phyloP scores from a whole-genome alignment of 2,888 invertebrate species.

The Amphipoea oculea region DNA sequence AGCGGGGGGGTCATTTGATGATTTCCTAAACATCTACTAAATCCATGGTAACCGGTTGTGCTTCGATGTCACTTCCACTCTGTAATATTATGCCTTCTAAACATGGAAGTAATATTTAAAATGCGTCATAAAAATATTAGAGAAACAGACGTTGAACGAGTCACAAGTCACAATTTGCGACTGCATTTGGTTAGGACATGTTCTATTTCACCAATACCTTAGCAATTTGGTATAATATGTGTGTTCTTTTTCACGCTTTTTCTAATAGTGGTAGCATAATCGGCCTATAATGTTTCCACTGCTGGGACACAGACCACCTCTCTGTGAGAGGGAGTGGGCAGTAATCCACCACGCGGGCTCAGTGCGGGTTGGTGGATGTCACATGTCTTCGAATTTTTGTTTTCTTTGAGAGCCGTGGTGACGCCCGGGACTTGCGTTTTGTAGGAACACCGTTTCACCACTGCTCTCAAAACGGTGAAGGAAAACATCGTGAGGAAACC shows the following conservation, averaged over 20 bases:
- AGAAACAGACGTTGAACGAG: not conserved
- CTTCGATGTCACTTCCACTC: too few species aligned
- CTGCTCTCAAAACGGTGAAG: not conserved
- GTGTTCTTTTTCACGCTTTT: not conserved
- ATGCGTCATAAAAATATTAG: too few species aligned
- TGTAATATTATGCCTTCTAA: not conserved
- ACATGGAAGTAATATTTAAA: not conserved
- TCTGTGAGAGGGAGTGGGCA: not conserved
- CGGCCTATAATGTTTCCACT: too few species aligned
- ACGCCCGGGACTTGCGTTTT: not conserved
- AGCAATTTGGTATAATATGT: not conserved
- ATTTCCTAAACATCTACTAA: too few species aligned
- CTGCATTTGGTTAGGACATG: not conserved
- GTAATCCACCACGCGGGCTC: not conserved
- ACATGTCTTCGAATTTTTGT: not conserved
- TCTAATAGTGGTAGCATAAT: not conserved
- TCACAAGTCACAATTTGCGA: not conserved
- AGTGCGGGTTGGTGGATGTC: not conserved
- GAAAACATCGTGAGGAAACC: not conserved
- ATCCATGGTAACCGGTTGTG: too few species aligned
- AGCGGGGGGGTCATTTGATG: too few species aligned
- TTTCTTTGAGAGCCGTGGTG: not conserved
- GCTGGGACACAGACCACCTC: not conserved
- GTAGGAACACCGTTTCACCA: not conserved
- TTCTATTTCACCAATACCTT: too few species aligned